Evolutionary conservation across 2,888 invertebrate genomes (phyloP).

Genomic region (Noctuana brunneofusca): DNA sequence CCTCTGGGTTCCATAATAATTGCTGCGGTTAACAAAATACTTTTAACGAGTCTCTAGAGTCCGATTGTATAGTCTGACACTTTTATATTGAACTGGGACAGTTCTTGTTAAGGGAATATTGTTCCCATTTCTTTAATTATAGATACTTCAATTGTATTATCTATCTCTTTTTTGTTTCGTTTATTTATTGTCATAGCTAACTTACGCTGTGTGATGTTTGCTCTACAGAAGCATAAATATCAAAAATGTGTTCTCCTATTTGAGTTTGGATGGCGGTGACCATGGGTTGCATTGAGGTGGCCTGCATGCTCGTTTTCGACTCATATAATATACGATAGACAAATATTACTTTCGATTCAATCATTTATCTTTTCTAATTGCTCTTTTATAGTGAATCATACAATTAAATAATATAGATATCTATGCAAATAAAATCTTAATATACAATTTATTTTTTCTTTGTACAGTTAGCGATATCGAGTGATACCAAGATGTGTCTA

Average conservation of each 20-base stretch:
- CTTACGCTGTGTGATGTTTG: background rate
- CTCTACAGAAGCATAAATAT: too few relatives aligned
- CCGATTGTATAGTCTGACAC: slow-evolving; percentile 7
- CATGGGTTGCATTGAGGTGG: too few relatives aligned
- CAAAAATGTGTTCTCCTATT: too few relatives aligned
- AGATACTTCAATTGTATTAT: background rate
- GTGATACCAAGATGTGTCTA: slow-evolving; percentile 85
- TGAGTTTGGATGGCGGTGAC: too few relatives aligned
- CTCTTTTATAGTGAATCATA: too few relatives aligned
- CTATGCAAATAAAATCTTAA: background rate
- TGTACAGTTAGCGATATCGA: slow-evolving; percentile 58
- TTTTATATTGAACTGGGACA: slow-evolving; percentile 6
- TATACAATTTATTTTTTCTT: slow-evolving; percentile 15
- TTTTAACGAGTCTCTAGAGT: slow-evolving; percentile 21
- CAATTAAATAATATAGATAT: background rate
- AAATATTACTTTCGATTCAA: background rate
- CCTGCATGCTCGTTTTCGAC: too few relatives aligned
- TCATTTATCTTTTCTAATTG: background rate
- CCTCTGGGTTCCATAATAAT: slow-evolving; percentile 26
- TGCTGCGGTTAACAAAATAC: slow-evolving; percentile 27
- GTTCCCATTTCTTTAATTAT: background rate
- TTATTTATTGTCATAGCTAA: background rate
- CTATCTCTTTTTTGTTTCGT: background rate
- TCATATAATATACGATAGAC: too few relatives aligned
- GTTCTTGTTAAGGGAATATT: background rate